phyloP scores from a whole-genome alignment of 1,140 invertebrate genomes.

The Lycorma delicatula region DNA sequence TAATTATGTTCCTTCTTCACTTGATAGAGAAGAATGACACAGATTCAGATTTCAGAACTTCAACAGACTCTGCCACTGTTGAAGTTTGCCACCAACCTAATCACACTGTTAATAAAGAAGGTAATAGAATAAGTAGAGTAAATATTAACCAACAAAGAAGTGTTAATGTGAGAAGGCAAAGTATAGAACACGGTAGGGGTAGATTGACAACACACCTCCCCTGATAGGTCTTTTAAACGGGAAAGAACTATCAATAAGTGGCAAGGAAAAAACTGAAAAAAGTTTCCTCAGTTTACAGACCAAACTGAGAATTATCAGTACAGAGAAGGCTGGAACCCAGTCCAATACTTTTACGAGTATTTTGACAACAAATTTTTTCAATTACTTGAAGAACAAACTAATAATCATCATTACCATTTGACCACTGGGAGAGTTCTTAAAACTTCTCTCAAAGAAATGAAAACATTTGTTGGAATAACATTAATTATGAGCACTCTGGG shows the following conservation, averaged over 20 bases:
- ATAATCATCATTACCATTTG: conserved; percentile 10
- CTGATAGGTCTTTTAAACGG: not conserved
- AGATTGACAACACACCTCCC: not conserved
- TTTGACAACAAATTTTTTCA: conserved; percentile 17
- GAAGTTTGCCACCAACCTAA: not conserved
- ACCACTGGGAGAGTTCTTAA: conserved; percentile 10
- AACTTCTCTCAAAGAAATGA: conserved; percentile 10
- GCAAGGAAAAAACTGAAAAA: not conserved
- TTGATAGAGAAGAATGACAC: not conserved
- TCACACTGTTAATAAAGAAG: not conserved
- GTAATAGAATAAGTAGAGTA: not conserved
- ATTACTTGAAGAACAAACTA: conserved; percentile 9
- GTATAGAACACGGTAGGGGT: not conserved
- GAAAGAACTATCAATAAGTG: not conserved
- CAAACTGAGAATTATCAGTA: conserved; percentile 5
- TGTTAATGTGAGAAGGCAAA: not conserved
- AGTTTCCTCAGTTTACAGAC: conserved; percentile 3
- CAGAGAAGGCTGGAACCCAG: conserved; percentile 11
- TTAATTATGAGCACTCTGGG: conserved; percentile 12
- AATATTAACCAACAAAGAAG: not conserved
- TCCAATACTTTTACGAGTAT: conserved; percentile 15
- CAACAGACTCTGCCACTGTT: not conserved
- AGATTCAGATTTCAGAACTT: not conserved
- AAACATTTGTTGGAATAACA: conserved; percentile 16
- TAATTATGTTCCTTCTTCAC: not conserved